Conservation (phyloP, 1,140 invertebrate species). For the Drosophila takahashii region DNA sequence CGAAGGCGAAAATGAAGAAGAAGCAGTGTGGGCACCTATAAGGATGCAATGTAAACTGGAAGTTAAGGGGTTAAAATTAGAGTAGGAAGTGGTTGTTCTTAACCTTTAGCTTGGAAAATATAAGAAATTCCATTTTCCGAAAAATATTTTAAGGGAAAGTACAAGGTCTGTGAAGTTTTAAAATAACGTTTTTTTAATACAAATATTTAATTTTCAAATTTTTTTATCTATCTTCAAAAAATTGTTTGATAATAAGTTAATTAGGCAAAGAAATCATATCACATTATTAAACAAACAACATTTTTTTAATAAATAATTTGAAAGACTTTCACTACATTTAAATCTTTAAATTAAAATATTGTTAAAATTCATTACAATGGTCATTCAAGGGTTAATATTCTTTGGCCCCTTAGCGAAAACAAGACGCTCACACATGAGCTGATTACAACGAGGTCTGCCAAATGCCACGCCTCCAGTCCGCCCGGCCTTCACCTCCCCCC, state of each 20-base stretch:
- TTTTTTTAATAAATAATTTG: too few relatives aligned
- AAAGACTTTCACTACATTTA: background rate
- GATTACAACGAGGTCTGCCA: slow-evolving; percentile 49
- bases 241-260: too few relatives aligned
- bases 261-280: too few relatives aligned
- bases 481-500: too few relatives aligned
- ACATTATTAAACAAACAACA: background rate
- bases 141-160: background rate
- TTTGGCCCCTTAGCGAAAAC: slow-evolving; percentile 19
- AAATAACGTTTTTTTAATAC: too few relatives aligned
- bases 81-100: slow-evolving; percentile 45
- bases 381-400: slow-evolving; percentile 1
- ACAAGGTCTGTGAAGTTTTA: too few relatives aligned
- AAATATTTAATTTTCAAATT: too few relatives aligned
- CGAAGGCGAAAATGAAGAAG: slow-evolving; percentile 18
- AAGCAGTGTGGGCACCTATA: slow-evolving; percentile 38
- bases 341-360: too few relatives aligned
- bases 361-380: background rate
- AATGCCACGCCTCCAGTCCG: slow-evolving; percentile 19
- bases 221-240: too few relatives aligned
- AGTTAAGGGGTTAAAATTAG: slow-evolving; percentile 2
- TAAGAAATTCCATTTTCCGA: too few relatives aligned
- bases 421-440: slow-evolving; percentile 71
- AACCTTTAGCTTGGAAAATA: slow-evolving; percentile 12
- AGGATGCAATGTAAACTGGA: slow-evolving; percentile 60